Base-by-base conservation (phyloP, 2,113 vertebrate genomes). In the Mola mola region DNA sequence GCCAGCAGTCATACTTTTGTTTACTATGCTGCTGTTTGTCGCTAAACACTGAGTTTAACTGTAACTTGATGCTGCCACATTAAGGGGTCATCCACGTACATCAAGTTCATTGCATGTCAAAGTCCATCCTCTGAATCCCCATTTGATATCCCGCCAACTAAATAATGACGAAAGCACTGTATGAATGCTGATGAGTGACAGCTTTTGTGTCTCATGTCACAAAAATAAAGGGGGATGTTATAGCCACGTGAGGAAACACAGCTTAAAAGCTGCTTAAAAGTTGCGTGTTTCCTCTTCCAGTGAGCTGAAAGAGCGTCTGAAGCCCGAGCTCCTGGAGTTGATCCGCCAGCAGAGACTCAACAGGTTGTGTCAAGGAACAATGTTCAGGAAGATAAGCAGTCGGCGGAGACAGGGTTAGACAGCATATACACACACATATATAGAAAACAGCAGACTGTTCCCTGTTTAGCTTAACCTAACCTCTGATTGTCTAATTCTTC, bases 301-400 rank as follows among this genome's bases (percentile, higher is more conserved):
- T 51, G 95, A 97, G 33, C 84, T 99, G 17, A 94, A 96, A 2
- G 94, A 98, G 85, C 94, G 93, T 22, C 87, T 99, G 78, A 97
- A 98, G 85, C 96, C 96, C 0, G 95, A 99, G 85, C 92, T 99
- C 25, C 67, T 98, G 61, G 92, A 92, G 75, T 79, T 99, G 87
- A 96, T 99, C 82, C 93, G 90, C 10, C 96, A 98, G 88, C 97
- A 99, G 90, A 93, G 97, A 36, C 89, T 99, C 75, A 94, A 96
- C 81, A 89, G 93, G 4, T 93, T 99, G 70, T 98, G 96, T 0
- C 94, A 96, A 48, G 97, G 97, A 40, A 98, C 95, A 0, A 93
- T 95, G 66, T 99, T 99, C 87, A 93, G 92, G 31, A 98, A 98
- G 90, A 95, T 98, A 60, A 98, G 96, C 92, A 98, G 93, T 87